Base-by-base conservation (phyloP, 2,113 vertebrate genomes). In the Oryzias javanicus region DNA sequence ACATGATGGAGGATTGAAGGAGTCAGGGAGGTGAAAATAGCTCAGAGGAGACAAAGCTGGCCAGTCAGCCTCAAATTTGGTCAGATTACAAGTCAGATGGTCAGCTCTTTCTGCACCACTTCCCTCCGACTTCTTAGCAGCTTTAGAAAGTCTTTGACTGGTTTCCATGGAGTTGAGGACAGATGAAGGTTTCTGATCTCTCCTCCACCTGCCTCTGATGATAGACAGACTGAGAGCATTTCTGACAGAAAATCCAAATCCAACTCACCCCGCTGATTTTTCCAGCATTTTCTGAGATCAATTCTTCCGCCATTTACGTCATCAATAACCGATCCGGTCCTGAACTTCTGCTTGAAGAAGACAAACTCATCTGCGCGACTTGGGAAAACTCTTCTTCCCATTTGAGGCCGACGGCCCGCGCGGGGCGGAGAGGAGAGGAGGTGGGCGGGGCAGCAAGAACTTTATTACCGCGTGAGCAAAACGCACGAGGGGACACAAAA, bases 281-380 rank as follows among this genome's bases (percentile, higher is more conserved):
- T 27, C 48, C 85, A 74, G 76, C 14, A 53, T 76, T 58, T 45
- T 71, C 70, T 46, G 65, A 10, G 64, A 91, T 79, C 41, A 82
- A 56, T 76, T 91, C 87, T 55, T 89, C 89, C 46, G 88, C 90
- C 91, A 92, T 92, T 72, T 87, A 84, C 63, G 19, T 75, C 51
- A 76, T 72, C n/a, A 69, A 76, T 51, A 67, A 55, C 45, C 13
- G 29, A 18, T 14, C 42, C 19, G 6, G 8, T 67, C 49, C 61
- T 79, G 51, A 41, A 59, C 62, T 58, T 61, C 35, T 47, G 10
- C 35, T 66, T 48, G 15, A 15, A 51, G 72, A 60, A 22, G 24
- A 64, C 16, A 50, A 46, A 42, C 55, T 80, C 44, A 64, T 50
- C 49, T 14, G 44, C 49, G 54, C 55, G 69, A 77, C 60, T 82